Evolutionary conservation across 2,113 vertebrate species (phyloP).

Genomic region (Burhinus oedicnemus): DNA sequence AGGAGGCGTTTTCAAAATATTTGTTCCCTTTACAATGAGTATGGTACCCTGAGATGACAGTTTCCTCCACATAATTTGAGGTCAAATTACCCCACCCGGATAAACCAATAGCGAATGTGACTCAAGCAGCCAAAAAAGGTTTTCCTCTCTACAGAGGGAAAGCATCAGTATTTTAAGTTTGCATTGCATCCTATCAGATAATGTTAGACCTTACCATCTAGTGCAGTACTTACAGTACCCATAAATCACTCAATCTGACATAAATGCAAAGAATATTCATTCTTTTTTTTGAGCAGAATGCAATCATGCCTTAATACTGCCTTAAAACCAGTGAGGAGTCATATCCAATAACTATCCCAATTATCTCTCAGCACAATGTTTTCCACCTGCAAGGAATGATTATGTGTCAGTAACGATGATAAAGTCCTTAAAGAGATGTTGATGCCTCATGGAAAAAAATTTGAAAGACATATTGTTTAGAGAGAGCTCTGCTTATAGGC

Average conservation of each 20-base stretch:
- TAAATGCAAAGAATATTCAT: slow-evolving; percentile 64
- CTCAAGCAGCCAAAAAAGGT: not conserved
- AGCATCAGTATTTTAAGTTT: slow-evolving; percentile 27
- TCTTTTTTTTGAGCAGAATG: slow-evolving; percentile 69
- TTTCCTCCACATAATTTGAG: slow-evolving; percentile 2
- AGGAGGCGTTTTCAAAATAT: slow-evolving; percentile 24
- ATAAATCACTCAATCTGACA: slow-evolving; percentile 73
- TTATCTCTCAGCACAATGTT: slow-evolving; percentile 71
- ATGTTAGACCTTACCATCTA: slow-evolving; percentile 37
- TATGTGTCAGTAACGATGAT: slow-evolving; percentile 67
- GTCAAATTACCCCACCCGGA: not conserved
- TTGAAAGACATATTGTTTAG: slow-evolving; percentile 51
- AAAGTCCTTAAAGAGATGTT: slow-evolving; percentile 68
- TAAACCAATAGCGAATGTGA: slow-evolving; percentile 32
- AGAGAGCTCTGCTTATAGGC: slow-evolving; percentile 41
- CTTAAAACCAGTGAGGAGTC: slow-evolving; percentile 69
- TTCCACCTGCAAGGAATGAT: slow-evolving; percentile 72
- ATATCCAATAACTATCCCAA: slow-evolving; percentile 74
- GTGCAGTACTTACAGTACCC: slow-evolving; percentile 53
- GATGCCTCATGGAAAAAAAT: slow-evolving; percentile 56
- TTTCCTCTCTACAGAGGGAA: not conserved
- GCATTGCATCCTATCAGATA: slow-evolving; percentile 39
- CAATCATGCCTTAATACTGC: slow-evolving; percentile 64
- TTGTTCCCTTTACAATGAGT: slow-evolving; percentile 22
- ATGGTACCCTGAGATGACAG: not conserved